phyloP scores from a whole-genome alignment of 2,113 vertebrate species.

The Neomonachus schauinslandi region DNA sequence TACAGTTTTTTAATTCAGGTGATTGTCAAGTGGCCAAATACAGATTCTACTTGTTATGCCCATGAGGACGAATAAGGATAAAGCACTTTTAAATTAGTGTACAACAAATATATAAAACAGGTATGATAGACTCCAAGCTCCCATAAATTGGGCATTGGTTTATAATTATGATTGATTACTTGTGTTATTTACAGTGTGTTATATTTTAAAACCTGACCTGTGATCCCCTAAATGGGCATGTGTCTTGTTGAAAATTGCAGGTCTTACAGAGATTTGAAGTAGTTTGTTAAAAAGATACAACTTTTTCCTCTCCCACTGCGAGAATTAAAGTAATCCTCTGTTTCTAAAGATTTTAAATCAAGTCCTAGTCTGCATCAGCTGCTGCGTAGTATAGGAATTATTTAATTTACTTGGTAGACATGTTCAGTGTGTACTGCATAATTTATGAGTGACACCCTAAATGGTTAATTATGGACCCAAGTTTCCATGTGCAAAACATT shows the following conservation, averaged over 20 bases:
- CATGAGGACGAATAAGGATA: slow-evolving; percentile 69
- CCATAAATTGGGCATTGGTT: slow-evolving; percentile 80
- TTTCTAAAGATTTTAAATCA: slow-evolving; percentile 88
- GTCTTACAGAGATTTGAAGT: slow-evolving; percentile 79
- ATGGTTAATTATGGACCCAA: slow-evolving; percentile 89
- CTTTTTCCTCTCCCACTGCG: slow-evolving; percentile 73
- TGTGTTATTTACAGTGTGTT: slow-evolving; percentile 84
- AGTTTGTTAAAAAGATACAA: slow-evolving; percentile 85
- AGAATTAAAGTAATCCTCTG: slow-evolving; percentile 86
- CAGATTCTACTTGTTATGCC: slow-evolving; percentile 70
- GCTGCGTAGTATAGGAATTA: slow-evolving; percentile 88
- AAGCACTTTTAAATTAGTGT: slow-evolving; percentile 80
- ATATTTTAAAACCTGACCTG: slow-evolving; percentile 83
- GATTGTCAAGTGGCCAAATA: slow-evolving; percentile 77
- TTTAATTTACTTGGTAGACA: slow-evolving; percentile 92
- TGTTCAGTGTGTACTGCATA: slow-evolving; percentile 93
- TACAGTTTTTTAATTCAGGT: slow-evolving; percentile 73
- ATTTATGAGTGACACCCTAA: slow-evolving; percentile 92
- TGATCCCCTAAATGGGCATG: slow-evolving; percentile 77
- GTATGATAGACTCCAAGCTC: slow-evolving; percentile 67
- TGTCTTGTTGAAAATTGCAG: slow-evolving; percentile 84
- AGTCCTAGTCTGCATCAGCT: slow-evolving; percentile 88
- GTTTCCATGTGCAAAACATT: slow-evolving; percentile 91
- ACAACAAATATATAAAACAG: slow-evolving; percentile 81
- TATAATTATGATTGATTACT: slow-evolving; percentile 83